Evolutionary conservation across 2,888 invertebrate genomes (phyloP).

Genomic region (Parascotia fuliginaria): DNA sequence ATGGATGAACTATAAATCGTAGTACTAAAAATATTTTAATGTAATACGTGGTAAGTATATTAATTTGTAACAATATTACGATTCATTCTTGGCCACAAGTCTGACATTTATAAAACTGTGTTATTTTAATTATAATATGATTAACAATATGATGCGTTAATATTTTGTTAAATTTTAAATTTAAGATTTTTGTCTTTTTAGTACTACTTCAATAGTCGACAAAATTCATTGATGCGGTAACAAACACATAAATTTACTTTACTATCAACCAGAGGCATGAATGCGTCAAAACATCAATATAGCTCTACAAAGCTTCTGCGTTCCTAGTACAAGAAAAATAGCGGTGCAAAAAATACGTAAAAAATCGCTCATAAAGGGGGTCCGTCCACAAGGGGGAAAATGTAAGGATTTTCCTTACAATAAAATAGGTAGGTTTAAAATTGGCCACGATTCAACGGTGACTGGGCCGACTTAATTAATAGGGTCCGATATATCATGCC

Average conservation of each 20-base stretch:
- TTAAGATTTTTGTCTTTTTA: no score
- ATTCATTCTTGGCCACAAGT: no score
- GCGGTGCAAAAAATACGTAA: not conserved
- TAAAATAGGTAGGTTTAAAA: slow-evolving; percentile 35
- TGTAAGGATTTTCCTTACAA: slow-evolving; percentile 14
- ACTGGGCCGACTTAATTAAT: slow-evolving; percentile 43
- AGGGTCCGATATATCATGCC: slow-evolving; percentile 43
- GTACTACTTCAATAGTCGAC: no score
- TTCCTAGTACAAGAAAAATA: slow-evolving; percentile 15
- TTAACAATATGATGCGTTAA: no score
- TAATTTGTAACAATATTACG: no score
- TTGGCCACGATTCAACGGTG: slow-evolving; percentile 30
- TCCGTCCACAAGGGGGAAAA: slow-evolving; percentile 5
- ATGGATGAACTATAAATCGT: no score
- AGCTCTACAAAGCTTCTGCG: not conserved
- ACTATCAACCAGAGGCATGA: not conserved
- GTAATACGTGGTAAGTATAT: no score
- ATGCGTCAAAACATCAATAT: not conserved
- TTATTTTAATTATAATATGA: no score
- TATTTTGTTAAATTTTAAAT: no score
- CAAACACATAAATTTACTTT: not conserved
- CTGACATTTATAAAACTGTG: no score
- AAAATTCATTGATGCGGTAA: not conserved
- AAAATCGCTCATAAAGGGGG: no score
- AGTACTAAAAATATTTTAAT: no score